Evolutionary conservation across 2,113 vertebrate species (phyloP).

Genomic region (Psettodes erumei): DNA sequence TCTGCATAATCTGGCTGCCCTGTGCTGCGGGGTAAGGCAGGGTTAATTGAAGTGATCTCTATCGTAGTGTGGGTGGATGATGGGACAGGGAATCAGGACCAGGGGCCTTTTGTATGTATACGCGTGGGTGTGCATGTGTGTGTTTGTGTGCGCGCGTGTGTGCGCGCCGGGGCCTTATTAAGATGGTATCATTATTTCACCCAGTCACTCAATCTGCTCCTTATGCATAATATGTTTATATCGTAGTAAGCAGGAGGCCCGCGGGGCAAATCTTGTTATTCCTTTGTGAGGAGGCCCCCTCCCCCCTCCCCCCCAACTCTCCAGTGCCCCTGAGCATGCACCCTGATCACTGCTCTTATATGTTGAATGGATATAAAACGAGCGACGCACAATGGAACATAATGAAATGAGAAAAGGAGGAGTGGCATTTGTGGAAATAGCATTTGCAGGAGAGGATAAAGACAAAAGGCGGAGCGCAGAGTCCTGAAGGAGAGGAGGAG

Average conservation of each 20-base stretch:
- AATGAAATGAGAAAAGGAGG: constrained; percentile 62
- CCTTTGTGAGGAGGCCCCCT: constrained; percentile 46
- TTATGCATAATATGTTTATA: constrained; percentile 69
- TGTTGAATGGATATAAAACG: constrained; percentile 34
- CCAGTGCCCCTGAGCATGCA: constrained; percentile 38
- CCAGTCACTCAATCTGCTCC: constrained; percentile 63
- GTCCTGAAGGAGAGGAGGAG: constrained; percentile 30
- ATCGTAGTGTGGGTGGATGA: constrained; percentile 57
- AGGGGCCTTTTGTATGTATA: constrained; percentile 34
- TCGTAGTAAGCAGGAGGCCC: constrained; percentile 57
- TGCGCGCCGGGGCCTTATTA: constrained; percentile 50
- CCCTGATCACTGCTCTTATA: constrained; percentile 59
- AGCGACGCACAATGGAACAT: constrained; percentile 47
- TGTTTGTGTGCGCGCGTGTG: not conserved
- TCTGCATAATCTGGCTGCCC: constrained; percentile 65
- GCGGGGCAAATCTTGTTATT: constrained; percentile 47
- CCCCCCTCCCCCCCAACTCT: not conserved
- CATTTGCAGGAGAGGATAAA: constrained; percentile 52
- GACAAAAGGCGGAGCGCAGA: constrained; percentile 18
- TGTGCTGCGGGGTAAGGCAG: constrained; percentile 54
- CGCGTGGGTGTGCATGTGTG: constrained; percentile 13
- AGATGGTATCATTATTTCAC: constrained; percentile 69
- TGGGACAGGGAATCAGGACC: constrained; percentile 47
- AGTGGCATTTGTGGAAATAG: constrained; percentile 62
- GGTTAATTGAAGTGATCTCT: constrained; percentile 81